Evolutionary conservation across 2,113 vertebrate genomes (phyloP), one percentile per base, ranked within the genome.

Genomic region (Perca schrenkii): DNA sequence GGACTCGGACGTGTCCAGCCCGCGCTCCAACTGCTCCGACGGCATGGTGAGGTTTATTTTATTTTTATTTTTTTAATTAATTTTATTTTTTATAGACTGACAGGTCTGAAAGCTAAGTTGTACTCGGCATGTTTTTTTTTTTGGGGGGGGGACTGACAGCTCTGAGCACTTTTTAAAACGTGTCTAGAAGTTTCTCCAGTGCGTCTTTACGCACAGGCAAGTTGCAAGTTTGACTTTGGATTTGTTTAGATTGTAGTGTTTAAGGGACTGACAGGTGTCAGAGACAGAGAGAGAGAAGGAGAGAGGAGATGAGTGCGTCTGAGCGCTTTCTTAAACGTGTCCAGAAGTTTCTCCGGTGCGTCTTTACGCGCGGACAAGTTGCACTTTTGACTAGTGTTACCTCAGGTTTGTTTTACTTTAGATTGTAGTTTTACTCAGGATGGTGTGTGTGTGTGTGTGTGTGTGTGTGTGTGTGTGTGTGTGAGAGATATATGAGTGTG

Each of bases 1-100:
- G 56, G 98, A 99, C 82, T 99, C 98, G 0, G 98, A 99, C 1
- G 97, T 96, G 13, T 99, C 98, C 94, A 99, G 98, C 88, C 98
- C 98, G 5, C 96, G 96, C 14, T 99, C 98, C 94, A 99, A 96
- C 95, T 99, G 97, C 93, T 99, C 98, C 0, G 98, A 99, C 3
- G 98, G 98, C 95, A 99, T 98, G 98, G 98, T 99, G 92, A 98
- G 97, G 1, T 8, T 40, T n/a, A n/a, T n/a, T n/a, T n/a, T n/a
- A n/a, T n/a, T 5, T 34, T 34, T 34, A 34, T 1, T 34, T 5
- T 34, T 31, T 36, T n/a, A n/a, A n/a, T n/a, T n/a, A n/a, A n/a
- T n/a, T n/a, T n/a, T n/a, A n/a, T 7, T 36, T 36, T 82, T 57
- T 15, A 43, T 4, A 72, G n/a, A 10, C 49, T 2, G 66, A 67